Evolutionary conservation across 2,888 invertebrate species (phyloP), one percentile per base, ranked within the genome.

Genomic region (Nysson spinosus): DNA sequence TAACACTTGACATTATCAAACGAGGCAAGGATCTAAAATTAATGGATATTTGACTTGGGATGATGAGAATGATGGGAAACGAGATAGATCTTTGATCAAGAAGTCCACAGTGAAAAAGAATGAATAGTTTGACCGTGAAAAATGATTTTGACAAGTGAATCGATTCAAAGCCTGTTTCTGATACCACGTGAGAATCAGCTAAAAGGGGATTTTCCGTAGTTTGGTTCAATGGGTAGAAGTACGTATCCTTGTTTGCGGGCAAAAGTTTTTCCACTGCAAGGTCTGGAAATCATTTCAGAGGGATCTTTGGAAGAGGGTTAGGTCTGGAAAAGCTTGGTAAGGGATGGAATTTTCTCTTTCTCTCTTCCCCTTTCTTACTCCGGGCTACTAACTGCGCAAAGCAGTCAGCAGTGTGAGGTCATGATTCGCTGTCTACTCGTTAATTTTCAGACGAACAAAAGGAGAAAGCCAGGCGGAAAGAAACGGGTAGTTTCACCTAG

Each of bases 351-450:
- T 39, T 22, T 28, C 47, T 39, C 51, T 30, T 11, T 22, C 20
- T 12, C 5, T 20, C 6, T 12, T 9, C 20, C 12, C 16, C 20
- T 11, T n/a, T 24, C 0, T 16, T 17, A 9, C 5, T 6, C 16
- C 12, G 30, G 30, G 42, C 35, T 5, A 14, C 30, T 26, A 61
- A 61, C 35, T 40, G 62, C 11, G 62, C 63, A 51, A 34, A 52
- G 32, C 37, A 24, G 43, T 11, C 11, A 16, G 26, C 43, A 28
- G 55, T 28, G 39, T 14, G 34, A 40, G 37, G 39, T 57, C 61
- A 61, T 67, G 71, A 76, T 76, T 69, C 65, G 57, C 63, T 67
- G 66, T 70, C 67, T 61, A 77, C 66, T 72, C 62, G 72, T 71
- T 74, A 69, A 73, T 72, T 70, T 62, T 26, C 51, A 37, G 16